phyloP scores from a whole-genome alignment of 1,140 invertebrate genomes.

The Camponotus pennsylvanicus region DNA sequence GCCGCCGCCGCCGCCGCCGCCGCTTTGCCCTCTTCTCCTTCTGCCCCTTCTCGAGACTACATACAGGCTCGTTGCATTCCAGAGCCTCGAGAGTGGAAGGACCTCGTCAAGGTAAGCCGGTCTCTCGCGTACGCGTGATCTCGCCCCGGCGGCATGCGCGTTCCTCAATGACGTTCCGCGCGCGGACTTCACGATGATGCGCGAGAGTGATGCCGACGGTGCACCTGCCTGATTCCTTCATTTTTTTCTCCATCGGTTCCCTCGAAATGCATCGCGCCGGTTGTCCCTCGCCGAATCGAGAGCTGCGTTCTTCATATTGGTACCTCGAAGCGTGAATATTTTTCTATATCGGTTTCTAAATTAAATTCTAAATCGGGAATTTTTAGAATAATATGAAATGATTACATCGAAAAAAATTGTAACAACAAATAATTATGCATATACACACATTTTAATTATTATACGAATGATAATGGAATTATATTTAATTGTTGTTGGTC shows the following conservation, averaged over 20 bases:
- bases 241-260: constrained; percentile 29
- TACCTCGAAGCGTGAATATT: not conserved
- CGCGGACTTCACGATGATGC: constrained; percentile 39
- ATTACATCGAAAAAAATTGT: not conserved
- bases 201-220: constrained; percentile 48
- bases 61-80: constrained; percentile 78
- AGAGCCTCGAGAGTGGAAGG: constrained; percentile 82
- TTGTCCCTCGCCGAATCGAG: constrained; percentile 43
- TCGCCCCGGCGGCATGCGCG: constrained; percentile 67
- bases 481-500: too few relatives aligned
- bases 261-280: constrained; percentile 20
- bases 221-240: constrained; percentile 59
- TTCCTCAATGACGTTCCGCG: constrained; percentile 74
- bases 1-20: not conserved
- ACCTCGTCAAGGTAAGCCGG: constrained; percentile 85
- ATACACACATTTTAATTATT: too few relatives aligned
- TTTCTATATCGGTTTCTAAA: not conserved
- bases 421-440: too few relatives aligned
- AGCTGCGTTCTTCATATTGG: not conserved
- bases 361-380: not conserved
- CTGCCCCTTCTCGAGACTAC: constrained; percentile 63
- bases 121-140: constrained; percentile 73
- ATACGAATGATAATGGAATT: too few relatives aligned
- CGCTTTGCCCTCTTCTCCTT: constrained; percentile 54
- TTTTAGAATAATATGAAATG: not conserved